A percentile compares a stretch with the other conserved stretches of the same genome.
These are phyloP conservation scores for Corvus cornix DNA, from an alignment of 2,113 vertebrate species.

Conservation along the genomic window DNA sequence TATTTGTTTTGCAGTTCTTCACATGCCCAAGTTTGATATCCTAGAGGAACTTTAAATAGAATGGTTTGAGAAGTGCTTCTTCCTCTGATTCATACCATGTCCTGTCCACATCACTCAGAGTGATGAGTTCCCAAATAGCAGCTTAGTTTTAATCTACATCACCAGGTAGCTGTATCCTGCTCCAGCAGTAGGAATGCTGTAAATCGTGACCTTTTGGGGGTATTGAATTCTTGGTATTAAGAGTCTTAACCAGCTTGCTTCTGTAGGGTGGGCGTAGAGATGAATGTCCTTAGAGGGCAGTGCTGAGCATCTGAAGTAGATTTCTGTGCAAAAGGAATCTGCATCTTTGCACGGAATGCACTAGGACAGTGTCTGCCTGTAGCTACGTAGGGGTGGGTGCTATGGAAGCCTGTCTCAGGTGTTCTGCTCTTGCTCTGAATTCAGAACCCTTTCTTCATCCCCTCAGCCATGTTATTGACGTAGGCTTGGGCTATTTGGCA, in stretches of 20 bases:
- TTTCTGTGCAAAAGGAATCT: neutral
- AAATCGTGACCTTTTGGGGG: neutral
- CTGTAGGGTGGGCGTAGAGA: neutral
- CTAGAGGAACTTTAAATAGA: neutral
- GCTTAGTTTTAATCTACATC: neutral
- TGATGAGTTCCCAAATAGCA: neutral
- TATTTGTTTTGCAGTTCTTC: neutral
- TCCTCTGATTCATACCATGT: neutral
- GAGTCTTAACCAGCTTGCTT: neutral
- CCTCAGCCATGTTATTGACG: fast-evolving
- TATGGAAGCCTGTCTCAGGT: neutral
- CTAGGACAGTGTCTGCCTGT: neutral
- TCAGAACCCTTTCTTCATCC: neutral
- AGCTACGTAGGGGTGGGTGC: fast-evolving
- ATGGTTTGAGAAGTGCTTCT: neutral
- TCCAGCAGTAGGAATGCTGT: neutral
- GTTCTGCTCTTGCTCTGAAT: neutral
- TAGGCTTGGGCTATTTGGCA: neutral
- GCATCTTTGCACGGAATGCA: neutral
- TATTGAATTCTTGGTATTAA: neutral
- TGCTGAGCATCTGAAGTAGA: neutral
- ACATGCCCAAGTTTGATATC: neutral
- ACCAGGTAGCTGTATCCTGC: neutral
- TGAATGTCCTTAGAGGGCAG: neutral
- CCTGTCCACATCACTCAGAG: neutral